Percentiles rank a stretch among this genome's conserved stretches.
These are phyloP conservation scores for Axis porcinus DNA, from an alignment of 2,113 vertebrate genomes.

Conservation along the genomic window DNA sequence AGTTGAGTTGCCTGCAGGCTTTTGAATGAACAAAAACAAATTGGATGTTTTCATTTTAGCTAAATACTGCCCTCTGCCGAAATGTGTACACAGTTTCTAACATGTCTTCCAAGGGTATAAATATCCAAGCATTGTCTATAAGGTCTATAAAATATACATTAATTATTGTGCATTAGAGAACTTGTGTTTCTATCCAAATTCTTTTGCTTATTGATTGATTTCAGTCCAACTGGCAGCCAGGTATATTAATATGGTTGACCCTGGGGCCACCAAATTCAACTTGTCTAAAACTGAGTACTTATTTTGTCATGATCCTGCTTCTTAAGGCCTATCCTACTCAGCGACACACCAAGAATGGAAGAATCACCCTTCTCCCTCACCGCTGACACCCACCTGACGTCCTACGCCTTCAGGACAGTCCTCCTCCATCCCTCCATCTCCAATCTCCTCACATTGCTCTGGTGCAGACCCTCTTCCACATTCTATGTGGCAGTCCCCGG, in stretches of 20 bases:
- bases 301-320: neutral
- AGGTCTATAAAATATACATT: neutral
- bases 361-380: neutral
- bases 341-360: neutral
- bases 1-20: neutral
- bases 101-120: neutral
- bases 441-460: fast-evolving
- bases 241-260: neutral
- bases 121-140: neutral
- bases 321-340: neutral
- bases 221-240: neutral
- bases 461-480: neutral
- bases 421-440: neutral
- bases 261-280: neutral
- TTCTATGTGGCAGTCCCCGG: neutral
- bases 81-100: neutral
- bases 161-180: neutral
- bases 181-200: neutral
- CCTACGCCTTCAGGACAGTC: neutral
- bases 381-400: neutral
- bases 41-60: neutral
- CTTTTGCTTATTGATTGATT: neutral
- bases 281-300: neutral
- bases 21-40: neutral
- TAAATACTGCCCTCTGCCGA: slow-evolving; percentile 76